Percentiles rank a stretch among this genome's conserved stretches.
These are phyloP conservation scores for Leptura quadrifasciata DNA, from an alignment of 2,888 invertebrate species.

Conservation along the genomic window DNA sequence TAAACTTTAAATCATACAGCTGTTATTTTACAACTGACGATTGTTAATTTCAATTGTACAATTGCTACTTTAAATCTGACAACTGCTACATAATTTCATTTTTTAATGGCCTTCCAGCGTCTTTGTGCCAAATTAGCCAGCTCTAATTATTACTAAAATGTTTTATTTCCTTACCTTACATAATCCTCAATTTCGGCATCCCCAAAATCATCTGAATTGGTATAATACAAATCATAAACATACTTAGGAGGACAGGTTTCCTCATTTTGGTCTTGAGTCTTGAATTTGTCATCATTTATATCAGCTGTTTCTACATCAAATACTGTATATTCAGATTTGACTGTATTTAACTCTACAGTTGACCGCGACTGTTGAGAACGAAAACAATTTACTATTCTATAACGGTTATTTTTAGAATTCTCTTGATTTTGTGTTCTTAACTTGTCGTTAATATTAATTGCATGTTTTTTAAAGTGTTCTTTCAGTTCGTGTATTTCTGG, in stretches of 20 bases:
- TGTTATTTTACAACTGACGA: too few relatives aligned
- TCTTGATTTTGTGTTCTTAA: slow-evolving; percentile 73
- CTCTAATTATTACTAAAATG: too few relatives aligned
- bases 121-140: too few relatives aligned
- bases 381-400: slow-evolving; percentile 78
- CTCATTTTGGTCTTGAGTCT: slow-evolving; percentile 51
- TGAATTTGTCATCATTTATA: slow-evolving; percentile 54
- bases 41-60: too few relatives aligned
- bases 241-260: slow-evolving; percentile 67
- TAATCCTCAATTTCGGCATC: slow-evolving; percentile 72
- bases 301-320: slow-evolving; percentile 78
- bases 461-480: slow-evolving; percentile 74
- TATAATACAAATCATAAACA: slow-evolving; percentile 81
- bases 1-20: too few relatives aligned
- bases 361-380: slow-evolving; percentile 71
- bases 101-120: too few relatives aligned
- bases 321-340: slow-evolving; percentile 73
- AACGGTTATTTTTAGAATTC: slow-evolving; percentile 75
- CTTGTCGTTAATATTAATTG: slow-evolving; percentile 73
- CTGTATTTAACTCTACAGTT: slow-evolving; percentile 46
- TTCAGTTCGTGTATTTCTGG: slow-evolving; percentile 70
- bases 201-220: slow-evolving; percentile 74
- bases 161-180: slow-evolving; percentile 64
- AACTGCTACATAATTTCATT: too few relatives aligned
- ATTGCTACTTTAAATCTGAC: too few relatives aligned